Base-by-base conservation (phyloP, 2,113 vertebrate species). In the Nothocercus nigrocapillus region DNA sequence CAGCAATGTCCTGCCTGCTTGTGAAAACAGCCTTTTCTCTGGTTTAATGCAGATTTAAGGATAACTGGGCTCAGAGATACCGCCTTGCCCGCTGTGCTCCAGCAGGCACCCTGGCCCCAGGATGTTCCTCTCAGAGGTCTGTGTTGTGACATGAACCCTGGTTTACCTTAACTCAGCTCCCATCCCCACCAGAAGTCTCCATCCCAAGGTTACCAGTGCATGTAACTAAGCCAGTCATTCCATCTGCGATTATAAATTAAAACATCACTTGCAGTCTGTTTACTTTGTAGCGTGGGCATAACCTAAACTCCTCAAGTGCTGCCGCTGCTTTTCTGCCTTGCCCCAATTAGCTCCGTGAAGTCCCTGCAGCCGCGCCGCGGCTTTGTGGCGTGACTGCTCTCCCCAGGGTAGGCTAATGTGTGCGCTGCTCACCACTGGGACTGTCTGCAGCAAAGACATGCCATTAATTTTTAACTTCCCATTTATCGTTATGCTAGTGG, bases 281-380 rank as follows among this genome's bases (percentile, higher is more conserved):
- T 95, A 68, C 85, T 96, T 66, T 89, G 85, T 38, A 89, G 67
- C 28, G 75, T 94, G 85, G 59, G 34, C 94, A 54, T 51, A 96
- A 82, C 79, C 58, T 85, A 94, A 96, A 61, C 64, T 59, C 44
- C 38, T 59, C 80, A 88, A 90, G 82, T 9, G 49, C 90, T 85
- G 69, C 85, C 92, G 88, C 28, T 21, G 34, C 40, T 58, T 62
- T 96, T 63, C 67, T 85, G 67, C 75, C 70, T 93, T 44, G 36
- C 44, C 4, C 2, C 49, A 90, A 88, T 94, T 82, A 93, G 72
- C 3, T 1, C 90, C 59, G 20, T 85, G 88, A 88, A 85, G 82
- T 91, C 75, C 67, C 45, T 74, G 63, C 72, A 81, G 77, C 85
- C 92, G 42, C 44, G 47, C 0, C 0, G 47, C 1, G 1, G 84